Evolutionary conservation across 2,888 invertebrate species (phyloP).

Genomic region (Lasiommata megera): DNA sequence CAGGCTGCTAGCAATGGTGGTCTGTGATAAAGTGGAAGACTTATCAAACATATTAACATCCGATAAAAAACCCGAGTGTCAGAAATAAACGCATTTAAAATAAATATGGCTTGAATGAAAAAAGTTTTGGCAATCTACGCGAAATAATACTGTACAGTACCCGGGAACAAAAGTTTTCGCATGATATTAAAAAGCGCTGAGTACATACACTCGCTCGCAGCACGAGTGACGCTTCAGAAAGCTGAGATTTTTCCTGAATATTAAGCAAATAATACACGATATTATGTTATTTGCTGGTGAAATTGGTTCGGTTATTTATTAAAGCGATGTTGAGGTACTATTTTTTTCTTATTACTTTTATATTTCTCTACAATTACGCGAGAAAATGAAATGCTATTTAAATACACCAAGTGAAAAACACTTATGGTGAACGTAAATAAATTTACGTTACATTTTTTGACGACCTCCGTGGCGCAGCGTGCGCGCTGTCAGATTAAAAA

Average conservation of each 20-base stretch:
- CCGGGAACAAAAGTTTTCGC: not conserved
- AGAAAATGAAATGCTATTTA: too few relatives aligned
- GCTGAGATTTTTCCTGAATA: not conserved
- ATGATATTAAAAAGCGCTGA: constrained; percentile 3
- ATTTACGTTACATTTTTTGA: too few relatives aligned
- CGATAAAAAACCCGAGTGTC: too few relatives aligned
- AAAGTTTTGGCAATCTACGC: not conserved
- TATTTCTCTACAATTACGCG: too few relatives aligned
- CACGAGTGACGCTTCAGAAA: not conserved
- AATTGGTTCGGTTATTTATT: not conserved
- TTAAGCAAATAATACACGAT: not conserved
- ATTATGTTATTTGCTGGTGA: not conserved
- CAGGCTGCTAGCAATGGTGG: too few relatives aligned
- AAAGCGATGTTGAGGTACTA: not conserved
- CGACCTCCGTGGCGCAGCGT: too few relatives aligned
- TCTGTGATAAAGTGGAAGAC: too few relatives aligned
- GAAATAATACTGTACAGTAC: not conserved
- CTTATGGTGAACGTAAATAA: too few relatives aligned
- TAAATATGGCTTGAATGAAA: not conserved
- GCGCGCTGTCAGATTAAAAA: too few relatives aligned
- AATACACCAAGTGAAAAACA: too few relatives aligned
- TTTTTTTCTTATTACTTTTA: not conserved
- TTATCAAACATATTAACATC: too few relatives aligned
- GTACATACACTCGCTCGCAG: not conserved
- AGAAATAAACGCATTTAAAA: not conserved